phyloP scores from a whole-genome alignment of 2,113 vertebrate species.

The Anhinga anhinga region DNA sequence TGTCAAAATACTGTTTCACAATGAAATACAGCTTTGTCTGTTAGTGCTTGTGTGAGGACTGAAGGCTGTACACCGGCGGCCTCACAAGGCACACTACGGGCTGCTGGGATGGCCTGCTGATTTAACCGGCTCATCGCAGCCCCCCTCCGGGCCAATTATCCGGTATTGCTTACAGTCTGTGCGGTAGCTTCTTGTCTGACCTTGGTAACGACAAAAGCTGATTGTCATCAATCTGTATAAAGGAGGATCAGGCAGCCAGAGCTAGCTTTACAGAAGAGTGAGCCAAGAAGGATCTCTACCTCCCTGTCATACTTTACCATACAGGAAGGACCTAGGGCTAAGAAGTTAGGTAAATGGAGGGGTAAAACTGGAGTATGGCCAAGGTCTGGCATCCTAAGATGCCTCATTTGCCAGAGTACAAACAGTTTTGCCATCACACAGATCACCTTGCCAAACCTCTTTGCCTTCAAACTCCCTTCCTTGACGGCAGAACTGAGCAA shows the following conservation, averaged over 20 bases:
- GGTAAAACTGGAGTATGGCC: not conserved
- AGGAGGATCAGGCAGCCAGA: not conserved
- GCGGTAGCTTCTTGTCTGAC: not conserved
- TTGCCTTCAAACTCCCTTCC: not conserved
- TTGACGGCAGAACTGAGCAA: not conserved
- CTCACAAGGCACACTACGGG: not conserved
- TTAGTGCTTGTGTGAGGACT: not conserved
- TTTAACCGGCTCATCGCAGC: not conserved
- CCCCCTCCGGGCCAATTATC: not conserved
- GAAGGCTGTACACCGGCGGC: fast-evolving
- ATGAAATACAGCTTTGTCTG: not conserved
- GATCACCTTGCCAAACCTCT: not conserved
- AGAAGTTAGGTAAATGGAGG: not conserved
- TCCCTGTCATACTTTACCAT: not conserved
- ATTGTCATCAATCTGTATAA: not conserved
- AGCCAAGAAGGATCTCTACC: no score
- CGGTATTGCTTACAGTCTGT: not conserved
- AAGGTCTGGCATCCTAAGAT: not conserved
- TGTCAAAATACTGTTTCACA: not conserved
- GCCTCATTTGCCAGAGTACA: fast-evolving
- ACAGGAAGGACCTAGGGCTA: not conserved
- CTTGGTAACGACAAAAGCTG: not conserved
- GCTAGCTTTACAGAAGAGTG: not conserved
- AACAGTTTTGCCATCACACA: not conserved
- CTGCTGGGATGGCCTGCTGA: not conserved